Conservation (phyloP, 2,888 invertebrate genomes). For the Cremastinae sp. region DNA sequence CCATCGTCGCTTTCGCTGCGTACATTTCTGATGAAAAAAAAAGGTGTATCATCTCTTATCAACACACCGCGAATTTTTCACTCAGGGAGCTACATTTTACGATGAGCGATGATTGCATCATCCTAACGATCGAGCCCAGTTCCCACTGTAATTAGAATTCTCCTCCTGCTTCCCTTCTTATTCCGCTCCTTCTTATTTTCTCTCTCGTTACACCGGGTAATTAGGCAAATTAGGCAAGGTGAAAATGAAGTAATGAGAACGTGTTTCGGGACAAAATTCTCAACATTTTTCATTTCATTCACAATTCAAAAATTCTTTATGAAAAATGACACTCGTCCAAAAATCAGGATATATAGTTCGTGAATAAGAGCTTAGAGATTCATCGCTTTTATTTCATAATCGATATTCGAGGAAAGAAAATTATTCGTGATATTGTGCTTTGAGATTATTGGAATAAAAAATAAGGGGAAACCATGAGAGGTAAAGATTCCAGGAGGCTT, state of each 20-base stretch:
- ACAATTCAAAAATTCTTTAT: too few relatives aligned
- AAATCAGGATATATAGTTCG: too few relatives aligned
- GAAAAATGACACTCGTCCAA: too few relatives aligned
- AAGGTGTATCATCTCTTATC: constrained; percentile 8
- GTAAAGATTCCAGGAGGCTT: constrained; percentile 13
- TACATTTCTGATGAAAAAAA: constrained; percentile 60
- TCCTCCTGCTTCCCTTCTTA: too few relatives aligned
- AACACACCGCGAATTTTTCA: not conserved
- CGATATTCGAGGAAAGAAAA: too few relatives aligned
- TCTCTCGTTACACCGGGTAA: not conserved
- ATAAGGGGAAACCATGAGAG: constrained; percentile 27
- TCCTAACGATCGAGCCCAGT: constrained; percentile 27
- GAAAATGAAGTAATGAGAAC: constrained; percentile 16
- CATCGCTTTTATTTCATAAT: not conserved
- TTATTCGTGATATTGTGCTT: too few relatives aligned
- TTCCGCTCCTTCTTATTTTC: not conserved
- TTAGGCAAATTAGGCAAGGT: not conserved
- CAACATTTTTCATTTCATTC: too few relatives aligned
- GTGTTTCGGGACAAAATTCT: not conserved
- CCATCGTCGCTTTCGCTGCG: constrained; percentile 64
- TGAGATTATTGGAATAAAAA: not conserved
- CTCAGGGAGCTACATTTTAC: not conserved
- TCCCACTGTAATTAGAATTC: constrained; percentile 26
- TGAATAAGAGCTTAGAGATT: not conserved
- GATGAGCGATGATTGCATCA: constrained; percentile 40